Conservation (phyloP, 2,888 invertebrate species). For the Pandemis corylana region DNA sequence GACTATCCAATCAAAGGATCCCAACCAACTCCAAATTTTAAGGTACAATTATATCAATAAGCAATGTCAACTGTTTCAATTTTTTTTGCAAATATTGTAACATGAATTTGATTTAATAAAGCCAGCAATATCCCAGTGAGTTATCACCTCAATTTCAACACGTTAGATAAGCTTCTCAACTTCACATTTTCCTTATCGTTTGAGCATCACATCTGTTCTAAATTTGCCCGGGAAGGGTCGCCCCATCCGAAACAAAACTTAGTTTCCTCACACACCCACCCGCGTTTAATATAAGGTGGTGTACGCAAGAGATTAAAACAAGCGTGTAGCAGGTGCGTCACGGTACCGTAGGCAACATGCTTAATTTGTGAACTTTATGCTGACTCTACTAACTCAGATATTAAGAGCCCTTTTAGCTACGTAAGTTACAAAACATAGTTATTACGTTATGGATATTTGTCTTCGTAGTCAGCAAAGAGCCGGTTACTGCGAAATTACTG, state of each 20-base stretch:
- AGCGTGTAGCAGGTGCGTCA: constrained; percentile 33
- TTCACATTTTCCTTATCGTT: constrained; percentile 32
- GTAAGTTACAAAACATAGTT: constrained; percentile 6
- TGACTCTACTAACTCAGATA: background rate
- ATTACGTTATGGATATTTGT: constrained; percentile 17
- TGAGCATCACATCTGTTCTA: constrained; percentile 34
- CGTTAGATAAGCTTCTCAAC: constrained; percentile 27
- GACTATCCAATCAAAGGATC: no score
- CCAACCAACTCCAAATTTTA: no score
- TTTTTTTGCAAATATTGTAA: background rate
- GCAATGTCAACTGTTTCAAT: no score
- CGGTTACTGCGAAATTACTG: constrained; percentile 13
- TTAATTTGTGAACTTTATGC: constrained; percentile 11
- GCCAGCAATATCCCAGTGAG: constrained; percentile 8
- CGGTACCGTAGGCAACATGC: background rate
- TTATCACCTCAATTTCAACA: constrained; percentile 34
- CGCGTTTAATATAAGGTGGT: constrained; percentile 38
- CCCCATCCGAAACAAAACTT: constrained; percentile 32
- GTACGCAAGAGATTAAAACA: constrained; percentile 40
- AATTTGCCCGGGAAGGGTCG: constrained; percentile 24
- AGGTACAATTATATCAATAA: no score
- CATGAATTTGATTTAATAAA: background rate
- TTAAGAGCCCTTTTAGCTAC: constrained; percentile 4
- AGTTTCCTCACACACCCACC: constrained; percentile 21
- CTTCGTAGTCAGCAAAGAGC: constrained; percentile 11